Conservation (phyloP, 1,140 invertebrate species). For the Bombus consobrinus region DNA sequence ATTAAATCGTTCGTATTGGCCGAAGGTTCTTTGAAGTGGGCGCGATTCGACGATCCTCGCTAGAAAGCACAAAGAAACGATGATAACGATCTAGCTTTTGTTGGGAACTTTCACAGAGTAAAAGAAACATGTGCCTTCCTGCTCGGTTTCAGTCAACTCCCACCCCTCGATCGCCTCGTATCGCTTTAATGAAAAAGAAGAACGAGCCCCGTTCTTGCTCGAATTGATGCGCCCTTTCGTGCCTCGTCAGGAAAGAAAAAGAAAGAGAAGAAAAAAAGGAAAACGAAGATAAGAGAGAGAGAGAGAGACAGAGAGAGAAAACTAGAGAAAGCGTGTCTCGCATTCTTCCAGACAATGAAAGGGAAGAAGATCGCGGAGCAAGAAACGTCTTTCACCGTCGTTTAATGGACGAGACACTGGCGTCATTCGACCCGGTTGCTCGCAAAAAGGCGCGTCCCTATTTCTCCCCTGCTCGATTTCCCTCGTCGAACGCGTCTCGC, state of each 20-base stretch:
- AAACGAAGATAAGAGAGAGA: neutral
- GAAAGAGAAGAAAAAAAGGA: neutral
- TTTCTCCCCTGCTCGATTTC: slow-evolving; percentile 15
- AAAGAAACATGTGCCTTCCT: slow-evolving; percentile 23
- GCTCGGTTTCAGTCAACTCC: neutral
- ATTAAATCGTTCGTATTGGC: slow-evolving; percentile 37
- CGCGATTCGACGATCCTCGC: slow-evolving; percentile 3
- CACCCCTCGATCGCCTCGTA: neutral
- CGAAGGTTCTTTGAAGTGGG: slow-evolving; percentile 16
- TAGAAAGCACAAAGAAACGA: slow-evolving; percentile 25
- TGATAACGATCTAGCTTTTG: slow-evolving; percentile 49
- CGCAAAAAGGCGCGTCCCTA: slow-evolving; percentile 34
- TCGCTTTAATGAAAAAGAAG: slow-evolving; percentile 47
- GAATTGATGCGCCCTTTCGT: slow-evolving; percentile 44
- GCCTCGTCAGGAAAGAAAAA: neutral
- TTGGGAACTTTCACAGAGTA: neutral
- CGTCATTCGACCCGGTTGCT: slow-evolving; percentile 27
- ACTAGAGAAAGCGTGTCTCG: neutral
- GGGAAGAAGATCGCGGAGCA: neutral
- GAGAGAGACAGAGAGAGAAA: neutral
- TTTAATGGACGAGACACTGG: slow-evolving; percentile 45
- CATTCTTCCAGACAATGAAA: slow-evolving; percentile 34
- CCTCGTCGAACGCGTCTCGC: slow-evolving; percentile 21
- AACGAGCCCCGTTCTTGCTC: slow-evolving; percentile 6
- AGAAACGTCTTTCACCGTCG: slow-evolving; percentile 1